Base-by-base conservation (phyloP, 1,140 invertebrate genomes). In the Nymphalis io region DNA sequence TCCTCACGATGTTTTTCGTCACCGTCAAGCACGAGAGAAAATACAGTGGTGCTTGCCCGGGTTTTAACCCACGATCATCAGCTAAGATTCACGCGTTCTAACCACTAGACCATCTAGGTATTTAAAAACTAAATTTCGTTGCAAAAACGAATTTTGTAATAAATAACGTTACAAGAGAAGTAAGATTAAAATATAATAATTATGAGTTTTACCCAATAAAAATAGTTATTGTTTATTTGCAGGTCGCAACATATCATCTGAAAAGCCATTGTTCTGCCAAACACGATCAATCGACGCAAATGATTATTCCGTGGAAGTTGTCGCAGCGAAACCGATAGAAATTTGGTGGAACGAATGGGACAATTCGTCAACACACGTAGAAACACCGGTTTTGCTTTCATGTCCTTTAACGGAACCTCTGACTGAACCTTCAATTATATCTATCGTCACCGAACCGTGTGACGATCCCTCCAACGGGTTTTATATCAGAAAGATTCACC, bases 291-390 rank as follows among this genome's bases (percentile, higher is more conserved):
- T 73, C 3, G 77, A 83, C 60, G 33, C 70, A 16, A 70, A 81
- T 20, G 84, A 89, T 57, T 74, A 81, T 59, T 78, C 78, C 1
- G 83, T 91, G 4, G 88, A 91, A 79, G 88, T 92, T 0, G 89
- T 92, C 0, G 88, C 86, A 63, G 92, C 89, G 2, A 92, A 89
- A 63, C 80, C 85, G 40, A 72, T 88, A 21, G 88, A 91, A 70
- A 92, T 92, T 33, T 92, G 92, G 92, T 91, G 87, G 87, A 83
- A 86, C 39, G 82, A 89, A 51, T 92, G 92, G 92, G 92, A 92
- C 62, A 74, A 74, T 13, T 72, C 57, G 13, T 79, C 81, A 10
- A 39, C 48, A 12, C 74, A 85, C 55, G 81, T 90, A 1, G 81
- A 88, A 44, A 91, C 88, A 13, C 92, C 92, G 0, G 68, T 92